These are phyloP conservation scores for Acleris emargana DNA, from an alignment of 2,888 invertebrate genomes.

Conservation along the genomic window DNA sequence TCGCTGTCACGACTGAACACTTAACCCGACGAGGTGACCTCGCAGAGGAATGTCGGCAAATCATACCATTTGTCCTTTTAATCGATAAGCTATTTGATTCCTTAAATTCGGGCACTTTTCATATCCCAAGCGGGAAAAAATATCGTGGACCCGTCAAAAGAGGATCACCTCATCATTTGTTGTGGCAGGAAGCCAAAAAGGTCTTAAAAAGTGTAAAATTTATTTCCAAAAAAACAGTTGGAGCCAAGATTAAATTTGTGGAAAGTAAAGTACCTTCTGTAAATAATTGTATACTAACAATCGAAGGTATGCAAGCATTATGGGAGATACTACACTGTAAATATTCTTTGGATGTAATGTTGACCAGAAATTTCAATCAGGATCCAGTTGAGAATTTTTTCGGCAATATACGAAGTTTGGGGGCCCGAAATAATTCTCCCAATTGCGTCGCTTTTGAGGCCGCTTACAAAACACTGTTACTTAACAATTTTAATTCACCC, in stretches of 20 bases:
- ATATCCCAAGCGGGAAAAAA: constrained; percentile 19
- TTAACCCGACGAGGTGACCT: constrained; percentile 23
- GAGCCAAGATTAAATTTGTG: constrained; percentile 12
- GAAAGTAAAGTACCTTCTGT: constrained; percentile 44
- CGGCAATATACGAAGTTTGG: constrained; percentile 45
- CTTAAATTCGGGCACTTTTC: neutral
- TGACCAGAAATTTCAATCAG: constrained; percentile 43
- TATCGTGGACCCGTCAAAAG: constrained; percentile 28
- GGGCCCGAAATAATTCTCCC: too few relatives aligned
- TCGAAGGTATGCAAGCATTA: constrained; percentile 43
- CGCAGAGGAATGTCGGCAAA: constrained; percentile 6
- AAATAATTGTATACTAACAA: constrained; percentile 47
- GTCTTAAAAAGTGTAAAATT: constrained; percentile 38
- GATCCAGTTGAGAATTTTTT: constrained; percentile 47
- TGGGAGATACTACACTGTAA: constrained; percentile 42
- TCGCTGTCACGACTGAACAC: constrained; percentile 41
- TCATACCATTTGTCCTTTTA: constrained; percentile 16
- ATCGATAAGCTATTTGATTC: neutral
- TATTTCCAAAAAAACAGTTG: constrained; percentile 21
- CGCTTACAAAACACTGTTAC: too few relatives aligned
- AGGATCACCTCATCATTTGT: constrained; percentile 31
- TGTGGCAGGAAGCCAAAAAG: constrained; percentile 33
- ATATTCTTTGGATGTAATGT: constrained; percentile 43
- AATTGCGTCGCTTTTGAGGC: too few relatives aligned
- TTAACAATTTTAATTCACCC: constrained; percentile 10